phyloP scores from a whole-genome alignment of 2,888 invertebrate species.

The Agriopis marginaria region DNA sequence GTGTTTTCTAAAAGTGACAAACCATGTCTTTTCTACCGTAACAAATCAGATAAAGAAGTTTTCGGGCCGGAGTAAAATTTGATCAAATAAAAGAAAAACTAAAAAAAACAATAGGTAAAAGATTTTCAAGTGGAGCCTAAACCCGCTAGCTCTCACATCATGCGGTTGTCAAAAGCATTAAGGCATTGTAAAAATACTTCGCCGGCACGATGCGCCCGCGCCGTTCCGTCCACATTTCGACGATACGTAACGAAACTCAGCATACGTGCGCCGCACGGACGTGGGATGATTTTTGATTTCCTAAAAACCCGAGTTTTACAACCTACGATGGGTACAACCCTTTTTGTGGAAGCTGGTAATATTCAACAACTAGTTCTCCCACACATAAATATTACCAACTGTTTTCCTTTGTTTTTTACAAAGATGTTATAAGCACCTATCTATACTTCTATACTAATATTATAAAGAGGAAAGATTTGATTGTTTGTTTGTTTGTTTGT shows the following conservation, averaged over 20 bases:
- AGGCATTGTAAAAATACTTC: constrained; percentile 73
- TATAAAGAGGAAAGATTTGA: too few relatives aligned
- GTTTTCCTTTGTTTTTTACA: too few relatives aligned
- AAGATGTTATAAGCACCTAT: too few relatives aligned
- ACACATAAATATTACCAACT: too few relatives aligned
- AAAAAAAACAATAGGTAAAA: not conserved
- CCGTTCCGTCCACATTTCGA: constrained; percentile 55
- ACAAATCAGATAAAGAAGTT: not conserved
- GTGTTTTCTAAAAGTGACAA: too few relatives aligned
- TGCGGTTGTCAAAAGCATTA: constrained; percentile 56
- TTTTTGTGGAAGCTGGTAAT: constrained; percentile 18
- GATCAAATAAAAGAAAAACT: not conserved
- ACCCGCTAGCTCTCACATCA: constrained; percentile 48
- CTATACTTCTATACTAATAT: too few relatives aligned
- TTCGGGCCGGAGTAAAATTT: not conserved
- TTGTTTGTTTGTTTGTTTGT: too few relatives aligned
- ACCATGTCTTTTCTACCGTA: too few relatives aligned
- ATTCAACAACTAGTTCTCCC: not conserved
- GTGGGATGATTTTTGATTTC: constrained; percentile 65
- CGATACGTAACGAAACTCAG: constrained; percentile 37
- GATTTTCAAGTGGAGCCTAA: too few relatives aligned
- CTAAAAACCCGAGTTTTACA: constrained; percentile 36
- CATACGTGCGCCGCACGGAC: constrained; percentile 49
- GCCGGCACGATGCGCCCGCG: constrained; percentile 61
- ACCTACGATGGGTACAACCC: constrained; percentile 14